Conservation (phyloP, 2,888 invertebrate species). For the Thymelicus acteon region DNA sequence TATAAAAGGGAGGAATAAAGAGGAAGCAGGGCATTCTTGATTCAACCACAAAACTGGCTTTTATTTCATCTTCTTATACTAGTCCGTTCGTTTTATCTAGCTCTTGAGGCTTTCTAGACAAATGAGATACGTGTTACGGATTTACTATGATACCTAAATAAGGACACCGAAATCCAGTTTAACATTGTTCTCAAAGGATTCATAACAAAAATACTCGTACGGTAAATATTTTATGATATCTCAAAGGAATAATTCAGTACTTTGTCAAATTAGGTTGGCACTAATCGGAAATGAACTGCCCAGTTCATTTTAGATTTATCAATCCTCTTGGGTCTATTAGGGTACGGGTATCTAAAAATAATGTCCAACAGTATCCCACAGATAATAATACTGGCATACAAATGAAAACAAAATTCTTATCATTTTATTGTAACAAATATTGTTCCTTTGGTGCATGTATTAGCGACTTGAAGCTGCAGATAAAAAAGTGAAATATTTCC, state of each 20-base stretch:
- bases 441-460: too few species aligned
- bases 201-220: neutral
- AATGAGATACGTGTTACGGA: slow-evolving; percentile 36
- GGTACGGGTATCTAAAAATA: neutral
- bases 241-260: neutral
- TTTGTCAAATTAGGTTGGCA: neutral
- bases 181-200: neutral
- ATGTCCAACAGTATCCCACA: neutral
- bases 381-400: neutral
- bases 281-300: neutral
- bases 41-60: too few species aligned
- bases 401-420: too few species aligned
- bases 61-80: too few species aligned
- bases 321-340: neutral
- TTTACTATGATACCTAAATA: slow-evolving; percentile 32
- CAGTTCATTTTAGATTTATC: neutral
- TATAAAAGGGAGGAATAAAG: too few species aligned
- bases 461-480: too few species aligned
- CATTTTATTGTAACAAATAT: too few species aligned
- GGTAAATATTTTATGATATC: neutral
- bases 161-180: slow-evolving; percentile 26
- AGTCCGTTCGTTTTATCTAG: slow-evolving; percentile 36
- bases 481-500: too few species aligned
- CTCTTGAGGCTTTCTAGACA: slow-evolving; percentile 38
- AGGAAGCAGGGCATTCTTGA: too few species aligned